These are phyloP conservation scores for Picathartes gymnocephalus DNA, from an alignment of 2,113 vertebrate species.

Conservation along the genomic window DNA sequence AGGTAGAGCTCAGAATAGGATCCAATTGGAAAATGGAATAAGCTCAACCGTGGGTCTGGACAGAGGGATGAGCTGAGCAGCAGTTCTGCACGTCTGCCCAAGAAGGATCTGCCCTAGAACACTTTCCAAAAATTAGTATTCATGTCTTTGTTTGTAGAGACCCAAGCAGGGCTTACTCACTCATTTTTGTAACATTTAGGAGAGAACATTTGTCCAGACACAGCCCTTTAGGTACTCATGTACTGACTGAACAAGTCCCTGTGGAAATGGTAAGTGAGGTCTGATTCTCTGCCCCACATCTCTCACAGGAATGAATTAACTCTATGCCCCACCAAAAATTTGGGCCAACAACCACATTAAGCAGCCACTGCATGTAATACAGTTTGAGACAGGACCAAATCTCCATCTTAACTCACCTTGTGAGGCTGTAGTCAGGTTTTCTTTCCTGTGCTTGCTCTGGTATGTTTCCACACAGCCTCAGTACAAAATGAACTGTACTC, in stretches of 20 bases:
- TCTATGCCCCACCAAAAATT: not conserved
- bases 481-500: not conserved
- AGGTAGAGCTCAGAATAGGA: not conserved
- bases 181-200: not conserved
- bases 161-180: not conserved
- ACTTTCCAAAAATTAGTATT: not conserved
- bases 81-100: not conserved
- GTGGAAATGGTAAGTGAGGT: not conserved
- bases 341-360: not conserved
- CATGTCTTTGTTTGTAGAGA: not conserved
- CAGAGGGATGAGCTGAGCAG: not conserved
- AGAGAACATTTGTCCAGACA: not conserved
- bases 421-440: not conserved
- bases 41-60: rapidly evolving
- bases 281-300: not conserved
- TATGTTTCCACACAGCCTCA: not conserved
- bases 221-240: not conserved
- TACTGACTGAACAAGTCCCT: not conserved
- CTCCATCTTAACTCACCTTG: not conserved
- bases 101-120: not conserved
- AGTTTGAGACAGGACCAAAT: not conserved
- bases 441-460: not conserved
- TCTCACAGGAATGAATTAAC: not conserved
- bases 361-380: not conserved
- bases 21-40: not conserved